Conservation (phyloP, 2,888 invertebrate genomes). For the Heliconius charithonia region DNA sequence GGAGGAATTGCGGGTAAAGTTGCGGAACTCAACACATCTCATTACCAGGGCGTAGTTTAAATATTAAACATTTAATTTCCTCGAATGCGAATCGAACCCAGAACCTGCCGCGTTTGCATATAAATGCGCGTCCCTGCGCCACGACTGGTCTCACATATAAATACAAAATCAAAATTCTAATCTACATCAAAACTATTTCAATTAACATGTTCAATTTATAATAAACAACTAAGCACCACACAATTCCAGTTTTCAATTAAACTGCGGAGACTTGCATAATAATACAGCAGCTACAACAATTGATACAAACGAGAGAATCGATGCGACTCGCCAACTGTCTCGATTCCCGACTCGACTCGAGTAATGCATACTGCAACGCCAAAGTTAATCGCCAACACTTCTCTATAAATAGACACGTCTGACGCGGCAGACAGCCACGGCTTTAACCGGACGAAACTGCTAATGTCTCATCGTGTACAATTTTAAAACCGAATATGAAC, state of each 20-base stretch:
- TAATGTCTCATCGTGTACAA: slow-evolving; percentile 52
- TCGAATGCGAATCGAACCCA: too few species aligned
- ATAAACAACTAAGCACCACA: slow-evolving; percentile 14
- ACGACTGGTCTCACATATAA: background rate
- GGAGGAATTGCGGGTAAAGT: too few species aligned
- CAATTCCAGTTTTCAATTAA: slow-evolving; percentile 37
- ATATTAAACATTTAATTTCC: too few species aligned
- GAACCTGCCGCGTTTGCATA: too few species aligned
- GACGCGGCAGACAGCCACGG: slow-evolving; percentile 73
- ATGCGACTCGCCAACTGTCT: slow-evolving; percentile 47
- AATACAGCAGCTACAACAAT: slow-evolving; percentile 33
- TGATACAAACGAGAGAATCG: slow-evolving; percentile 43
- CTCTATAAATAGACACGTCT: slow-evolving; percentile 79
- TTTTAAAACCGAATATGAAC: slow-evolving; percentile 49
- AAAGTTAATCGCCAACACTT: slow-evolving; percentile 63
- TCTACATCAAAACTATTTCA: background rate
- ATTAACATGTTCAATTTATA: slow-evolving; percentile 8
- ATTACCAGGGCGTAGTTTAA: too few species aligned
- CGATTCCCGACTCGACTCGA: slow-evolving; percentile 36
- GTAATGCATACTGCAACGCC: slow-evolving; percentile 46
- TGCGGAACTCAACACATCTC: too few species aligned
- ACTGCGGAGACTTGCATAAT: slow-evolving; percentile 32
- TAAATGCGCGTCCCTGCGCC: too few species aligned
- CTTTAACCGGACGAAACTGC: slow-evolving; percentile 48
- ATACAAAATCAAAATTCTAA: background rate